Conservation (phyloP, 1,140 invertebrate species). For the Formica exsecta region DNA sequence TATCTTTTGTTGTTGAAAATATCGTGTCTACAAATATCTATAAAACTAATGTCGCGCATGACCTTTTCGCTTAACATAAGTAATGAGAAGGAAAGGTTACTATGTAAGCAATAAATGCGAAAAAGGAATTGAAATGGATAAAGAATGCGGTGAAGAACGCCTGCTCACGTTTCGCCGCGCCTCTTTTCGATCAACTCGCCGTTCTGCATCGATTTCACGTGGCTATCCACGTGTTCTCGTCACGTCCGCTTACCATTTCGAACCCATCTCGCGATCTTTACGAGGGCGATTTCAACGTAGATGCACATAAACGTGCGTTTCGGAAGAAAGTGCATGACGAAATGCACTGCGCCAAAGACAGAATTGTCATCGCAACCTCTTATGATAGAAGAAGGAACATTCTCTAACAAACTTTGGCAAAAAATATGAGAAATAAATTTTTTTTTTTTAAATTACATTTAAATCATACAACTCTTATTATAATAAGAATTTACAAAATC, state of each 20-base stretch:
- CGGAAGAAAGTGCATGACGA: conserved; percentile 17
- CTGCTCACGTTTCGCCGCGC: conserved; percentile 36
- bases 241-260: conserved; percentile 39
- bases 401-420: neutral
- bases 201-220: conserved; percentile 65
- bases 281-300: conserved; percentile 26
- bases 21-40: neutral
- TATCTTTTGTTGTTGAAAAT: neutral
- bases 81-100: conserved; percentile 31
- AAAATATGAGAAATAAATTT: conserved; percentile 10
- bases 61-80: conserved; percentile 41
- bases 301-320: conserved; percentile 20
- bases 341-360: neutral
- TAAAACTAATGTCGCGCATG: neutral
- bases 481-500: neutral
- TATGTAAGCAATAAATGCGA: neutral
- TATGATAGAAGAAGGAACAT: neutral
- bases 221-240: conserved; percentile 57
- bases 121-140: conserved; percentile 33
- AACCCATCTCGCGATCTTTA: conserved; percentile 35
- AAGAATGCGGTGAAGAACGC: conserved; percentile 30
- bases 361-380: neutral
- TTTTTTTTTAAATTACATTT: neutral
- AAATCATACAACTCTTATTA: neutral
- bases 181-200: conserved; percentile 25